Conservation (phyloP, 1,140 invertebrate genomes). For the Hyles euphorbiae region DNA sequence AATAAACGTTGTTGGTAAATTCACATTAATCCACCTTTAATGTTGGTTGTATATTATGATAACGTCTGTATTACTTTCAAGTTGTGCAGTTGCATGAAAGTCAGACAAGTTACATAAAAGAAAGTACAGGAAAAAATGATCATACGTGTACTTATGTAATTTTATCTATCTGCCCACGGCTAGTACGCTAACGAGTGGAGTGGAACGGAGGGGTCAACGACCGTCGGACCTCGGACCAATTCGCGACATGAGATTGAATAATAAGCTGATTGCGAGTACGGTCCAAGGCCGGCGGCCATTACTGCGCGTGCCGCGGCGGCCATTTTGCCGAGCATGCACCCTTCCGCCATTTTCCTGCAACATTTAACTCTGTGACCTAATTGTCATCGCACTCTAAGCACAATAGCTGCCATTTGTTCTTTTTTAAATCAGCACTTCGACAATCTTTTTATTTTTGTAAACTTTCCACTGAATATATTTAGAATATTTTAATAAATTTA, state of each 20-base stretch:
- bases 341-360: slow-evolving; percentile 28
- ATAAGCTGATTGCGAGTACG: slow-evolving; percentile 70
- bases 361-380: slow-evolving; percentile 24
- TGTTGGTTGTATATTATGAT: no score
- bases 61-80: no score
- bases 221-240: slow-evolving; percentile 70
- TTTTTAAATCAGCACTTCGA: no score
- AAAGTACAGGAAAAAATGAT: slow-evolving; percentile 1
- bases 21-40: no score
- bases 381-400: slow-evolving; percentile 9
- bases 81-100: no score
- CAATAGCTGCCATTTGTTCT: no score
- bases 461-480: no score
- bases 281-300: slow-evolving; percentile 67
- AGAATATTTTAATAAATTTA: no score
- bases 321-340: slow-evolving; percentile 59
- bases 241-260: slow-evolving; percentile 75
- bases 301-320: slow-evolving; percentile 46
- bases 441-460: no score
- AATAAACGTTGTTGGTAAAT: no score
- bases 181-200: slow-evolving; percentile 39
- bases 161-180: slow-evolving; percentile 35
- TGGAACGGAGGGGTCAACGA: slow-evolving; percentile 58
- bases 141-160: slow-evolving; percentile 27
- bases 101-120: slow-evolving; percentile 11